Evolutionary conservation across 2,113 vertebrate species (phyloP), one percentile per base, ranked within the genome.

Genomic region (Pipra filicauda): DNA sequence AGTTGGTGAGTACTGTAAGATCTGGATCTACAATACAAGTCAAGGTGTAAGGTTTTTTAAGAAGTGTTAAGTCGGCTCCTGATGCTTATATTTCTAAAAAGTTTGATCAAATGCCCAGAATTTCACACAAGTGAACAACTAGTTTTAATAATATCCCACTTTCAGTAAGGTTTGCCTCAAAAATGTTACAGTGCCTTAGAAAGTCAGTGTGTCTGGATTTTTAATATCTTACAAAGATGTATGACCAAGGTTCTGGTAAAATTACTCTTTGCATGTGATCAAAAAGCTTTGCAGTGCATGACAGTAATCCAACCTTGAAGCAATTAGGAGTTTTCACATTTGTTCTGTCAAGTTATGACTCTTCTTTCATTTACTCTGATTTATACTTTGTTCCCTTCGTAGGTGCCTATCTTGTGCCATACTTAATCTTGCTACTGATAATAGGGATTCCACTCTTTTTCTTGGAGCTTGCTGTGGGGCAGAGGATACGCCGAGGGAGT

Each of bases 391-490:
- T 96, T 96, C 54, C 77, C 64, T 95, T 62, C 54, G 11, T 92
- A 99, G 99, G 99, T 97, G 99, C 99, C 15, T 99, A 99, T 96
- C 98, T 99, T 97, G 98, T 99, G 94, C 99, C 99, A 61, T 99
- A 99, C 95, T 97, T 99, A 82, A 97, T 99, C 97, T 97, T 99
- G 70, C 98, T 99, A 57, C 74, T 99, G 82, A 49, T 99, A 96
- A 99, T 99, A 91, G 99, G 99, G 62, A 99, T 99, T 97, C 99
- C 99, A 13, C 98, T 99, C 59, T 99, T 99, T 97, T 99, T 99
- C 97, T 96, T 99, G 99, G 99, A 99, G 97, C 99, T 99, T 78
- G 98, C 99, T 5, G 99, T 99, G 30, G 99, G 99, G 21, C 99
- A 99, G 96, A 98, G 99, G 88, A 99, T 99, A 93, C 98, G 99